Percentiles rank a stretch among this genome's conserved stretches.
Evolutionary conservation across 2,113 vertebrate species (phyloP).

Genomic region (Equus quagga): DNA sequence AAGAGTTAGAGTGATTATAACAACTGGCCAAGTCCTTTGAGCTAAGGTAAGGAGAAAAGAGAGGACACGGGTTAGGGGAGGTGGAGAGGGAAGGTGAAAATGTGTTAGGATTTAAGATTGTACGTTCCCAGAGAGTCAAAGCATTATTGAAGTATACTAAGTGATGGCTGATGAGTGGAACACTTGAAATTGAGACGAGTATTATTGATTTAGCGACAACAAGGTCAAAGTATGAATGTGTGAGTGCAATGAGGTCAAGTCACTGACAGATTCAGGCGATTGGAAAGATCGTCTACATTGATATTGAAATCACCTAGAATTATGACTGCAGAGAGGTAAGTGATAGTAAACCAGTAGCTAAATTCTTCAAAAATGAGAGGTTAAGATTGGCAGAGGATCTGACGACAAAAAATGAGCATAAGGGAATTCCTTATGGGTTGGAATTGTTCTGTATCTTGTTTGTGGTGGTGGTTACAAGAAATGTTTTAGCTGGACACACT

Average conservation of each 20-base stretch:
- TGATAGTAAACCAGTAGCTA: background rate
- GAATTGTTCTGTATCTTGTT: background rate
- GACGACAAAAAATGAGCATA: background rate
- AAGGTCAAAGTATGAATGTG: background rate
- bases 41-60: background rate
- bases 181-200: background rate
- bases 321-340: background rate
- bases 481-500: background rate
- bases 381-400: accelerated
- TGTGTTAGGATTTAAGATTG: background rate
- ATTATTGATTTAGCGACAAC: background rate
- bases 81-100: background rate
- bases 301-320: background rate
- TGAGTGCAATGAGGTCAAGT: background rate
- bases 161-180: background rate
- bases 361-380: background rate
- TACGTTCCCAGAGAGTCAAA: background rate
- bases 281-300: background rate
- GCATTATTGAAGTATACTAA: background rate
- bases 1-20: background rate
- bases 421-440: background rate
- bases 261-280: too few relatives aligned
- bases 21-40: background rate
- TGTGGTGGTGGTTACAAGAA: background rate
- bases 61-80: background rate